Evolutionary conservation across 2,113 vertebrate species (phyloP), one percentile per base, ranked within the genome.

Genomic region (Saccopteryx bilineata): DNA sequence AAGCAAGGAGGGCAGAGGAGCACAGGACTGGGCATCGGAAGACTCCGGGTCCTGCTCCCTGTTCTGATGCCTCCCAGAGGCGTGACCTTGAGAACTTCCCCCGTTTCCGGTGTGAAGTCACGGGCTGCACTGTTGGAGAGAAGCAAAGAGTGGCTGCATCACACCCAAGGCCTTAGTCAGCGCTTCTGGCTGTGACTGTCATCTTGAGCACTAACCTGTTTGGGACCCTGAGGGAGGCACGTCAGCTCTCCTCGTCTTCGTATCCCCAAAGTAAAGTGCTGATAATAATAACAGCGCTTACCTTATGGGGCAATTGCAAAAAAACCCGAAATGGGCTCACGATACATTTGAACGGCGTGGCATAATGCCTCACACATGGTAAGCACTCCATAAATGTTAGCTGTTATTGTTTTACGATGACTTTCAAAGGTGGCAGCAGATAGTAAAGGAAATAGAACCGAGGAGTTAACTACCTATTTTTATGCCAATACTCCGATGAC

Each of bases 331-430:
- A 81, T 54, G 31, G 65, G n/a, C 48, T 88, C 74, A 24, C 46
- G 9, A 65, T 74, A 63, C 52, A 92, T 50, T 83, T 85, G 89
- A 85, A 78, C 28, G 6, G 9, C 13, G 5, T 68, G 61, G n/a
- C n/a, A 78, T 74, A 50, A 84, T 87, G 39, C 33, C 46, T 74
- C 87, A 86, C 84, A 93, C 63, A 87, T 89, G 84, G 60, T 24
- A 80, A 65, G 11, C 56, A 88, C 63, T 95, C 89, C 60, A 50
- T 84, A 79, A 89, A 80, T 31, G 17, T 58, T 69, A 54, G 39
- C 80, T 72, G 33, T n/a, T 95, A 58, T 76, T 96, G 71, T 83
- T 88, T 96, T 89, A 83, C 65, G 60, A 87, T 12, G 71, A 88
- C 9, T 89, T 97, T 68, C 60, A 90, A 93, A 82, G 50, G 72